These are phyloP conservation scores for Cactoblastis cactorum DNA, from an alignment of 2,888 invertebrate species.

Conservation along the genomic window DNA sequence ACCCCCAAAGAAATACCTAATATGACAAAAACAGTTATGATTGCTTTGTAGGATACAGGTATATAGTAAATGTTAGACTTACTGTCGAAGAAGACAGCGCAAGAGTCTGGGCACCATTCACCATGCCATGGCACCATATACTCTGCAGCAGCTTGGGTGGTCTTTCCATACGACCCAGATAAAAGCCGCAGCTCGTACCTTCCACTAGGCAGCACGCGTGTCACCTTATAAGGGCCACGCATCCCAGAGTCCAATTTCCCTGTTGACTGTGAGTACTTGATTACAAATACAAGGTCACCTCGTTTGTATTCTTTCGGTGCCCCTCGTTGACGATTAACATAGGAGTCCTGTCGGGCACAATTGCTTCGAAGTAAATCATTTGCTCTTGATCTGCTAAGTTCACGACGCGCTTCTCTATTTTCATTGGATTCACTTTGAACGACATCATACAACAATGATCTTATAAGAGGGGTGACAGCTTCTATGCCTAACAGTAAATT, in stretches of 20 bases:
- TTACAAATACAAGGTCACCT: conserved; percentile 4
- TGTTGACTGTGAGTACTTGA: conserved; percentile 15
- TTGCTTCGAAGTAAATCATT: not conserved
- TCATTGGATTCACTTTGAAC: not conserved
- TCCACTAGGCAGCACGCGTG: conserved; percentile 8
- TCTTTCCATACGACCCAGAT: conserved; percentile 19
- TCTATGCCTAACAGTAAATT: not conserved
- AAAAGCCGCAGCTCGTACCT: conserved; percentile 21
- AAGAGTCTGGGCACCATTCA: no score
- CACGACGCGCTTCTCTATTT: not conserved
- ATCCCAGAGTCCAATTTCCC: conserved; percentile 17
- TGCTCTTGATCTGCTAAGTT: not conserved
- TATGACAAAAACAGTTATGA: no score
- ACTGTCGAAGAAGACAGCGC: not conserved
- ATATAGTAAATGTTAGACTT: not conserved
- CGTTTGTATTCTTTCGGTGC: not conserved
- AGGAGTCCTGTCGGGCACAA: not conserved
- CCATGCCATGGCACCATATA: conserved; percentile 18
- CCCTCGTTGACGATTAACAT: not conserved
- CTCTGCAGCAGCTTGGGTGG: no score
- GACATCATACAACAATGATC: not conserved
- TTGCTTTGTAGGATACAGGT: conserved; percentile 1
- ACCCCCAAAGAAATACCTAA: no score
- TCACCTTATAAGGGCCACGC: conserved; percentile 21
- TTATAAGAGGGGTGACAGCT: conserved; percentile 6